Evolutionary conservation across 1,140 invertebrate genomes (phyloP), one percentile per base, ranked within the genome.

Genomic region (roundworm (Caenorhabditis elegans)): DNA sequence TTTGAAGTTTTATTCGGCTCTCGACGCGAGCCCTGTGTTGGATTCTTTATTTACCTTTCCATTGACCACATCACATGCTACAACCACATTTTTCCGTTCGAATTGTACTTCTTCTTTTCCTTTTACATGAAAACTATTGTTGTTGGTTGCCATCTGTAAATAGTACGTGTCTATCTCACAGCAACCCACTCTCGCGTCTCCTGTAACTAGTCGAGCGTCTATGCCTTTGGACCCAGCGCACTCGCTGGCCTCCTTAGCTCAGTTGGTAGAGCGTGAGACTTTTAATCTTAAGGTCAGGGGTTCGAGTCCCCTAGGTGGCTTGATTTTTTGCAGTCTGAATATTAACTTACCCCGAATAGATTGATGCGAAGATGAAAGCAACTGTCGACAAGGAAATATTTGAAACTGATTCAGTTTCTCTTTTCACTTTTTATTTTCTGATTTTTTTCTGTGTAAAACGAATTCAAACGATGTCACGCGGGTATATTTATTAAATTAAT

Each of bases 51-150:
- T 13, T 39, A 70, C 60, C 60, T 70, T 70, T 70, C 60, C 60
- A 70, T 70, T 70, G 10, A 70, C 60, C 60, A 70, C 60, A 70
- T 70, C 60, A 39, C 60, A 70, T 39, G 60, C 60, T 34, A 70
- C 31, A 39, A 70, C 60, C 31, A 70, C 60, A 24, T 70, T 70
- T 70, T 70, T 70, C 13, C 60, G 60, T 39, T 70, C 60, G 60
- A 70, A 70, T 36, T 70, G 60, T 39, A 70, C 60, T 70, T 70
- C 60, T 39, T 70, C 60, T 34, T 70, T 70, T 70, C 60, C 60
- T 31, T 70, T 70, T 19, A 70, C 60, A 70, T 70, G 60, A 34
- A 70, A 70, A 70, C 10, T 70, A 10, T 31, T 39, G 53, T 60
- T 60, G 34, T n/a, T 39, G n/a, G 60, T 24, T 39, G 60, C 34